Evolutionary conservation across 2,888 invertebrate genomes (phyloP).

Genomic region (Amphipoea oculea): DNA sequence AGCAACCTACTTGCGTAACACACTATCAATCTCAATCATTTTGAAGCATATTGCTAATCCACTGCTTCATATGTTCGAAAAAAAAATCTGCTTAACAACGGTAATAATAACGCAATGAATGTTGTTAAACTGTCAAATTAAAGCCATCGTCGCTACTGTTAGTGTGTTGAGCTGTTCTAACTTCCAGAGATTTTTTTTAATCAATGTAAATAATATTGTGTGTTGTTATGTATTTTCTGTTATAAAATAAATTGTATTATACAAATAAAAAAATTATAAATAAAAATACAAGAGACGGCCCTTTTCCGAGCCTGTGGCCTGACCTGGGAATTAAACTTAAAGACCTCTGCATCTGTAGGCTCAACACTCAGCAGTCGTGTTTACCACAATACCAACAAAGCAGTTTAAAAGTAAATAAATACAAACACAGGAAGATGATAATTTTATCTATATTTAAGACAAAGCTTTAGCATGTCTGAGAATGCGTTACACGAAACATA

Average conservation of each 20-base stretch:
- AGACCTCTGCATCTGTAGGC: not conserved
- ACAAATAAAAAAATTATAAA: too few species aligned
- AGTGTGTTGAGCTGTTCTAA: not conserved
- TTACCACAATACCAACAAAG: not conserved
- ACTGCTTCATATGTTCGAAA: too few species aligned
- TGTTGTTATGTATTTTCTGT: not conserved
- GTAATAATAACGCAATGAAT: not conserved
- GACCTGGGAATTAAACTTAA: not conserved
- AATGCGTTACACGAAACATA: conserved; percentile 8
- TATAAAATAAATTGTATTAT: too few species aligned
- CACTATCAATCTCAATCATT: too few species aligned
- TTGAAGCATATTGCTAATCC: too few species aligned
- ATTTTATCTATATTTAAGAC: not conserved
- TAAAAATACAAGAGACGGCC: not conserved
- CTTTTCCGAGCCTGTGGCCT: not conserved
- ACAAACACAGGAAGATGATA: not conserved
- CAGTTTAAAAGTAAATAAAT: not conserved
- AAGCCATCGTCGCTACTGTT: not conserved
- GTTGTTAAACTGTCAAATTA: not conserved
- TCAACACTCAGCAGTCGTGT: not conserved
- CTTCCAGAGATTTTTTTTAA: not conserved
- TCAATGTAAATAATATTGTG: not conserved
- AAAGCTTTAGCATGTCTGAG: conserved; percentile 10
- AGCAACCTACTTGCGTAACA: too few species aligned
- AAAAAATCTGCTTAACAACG: too few species aligned